Evolutionary conservation across 2,113 vertebrate species (phyloP).

Genomic region (Neopipo cinnamomea): DNA sequence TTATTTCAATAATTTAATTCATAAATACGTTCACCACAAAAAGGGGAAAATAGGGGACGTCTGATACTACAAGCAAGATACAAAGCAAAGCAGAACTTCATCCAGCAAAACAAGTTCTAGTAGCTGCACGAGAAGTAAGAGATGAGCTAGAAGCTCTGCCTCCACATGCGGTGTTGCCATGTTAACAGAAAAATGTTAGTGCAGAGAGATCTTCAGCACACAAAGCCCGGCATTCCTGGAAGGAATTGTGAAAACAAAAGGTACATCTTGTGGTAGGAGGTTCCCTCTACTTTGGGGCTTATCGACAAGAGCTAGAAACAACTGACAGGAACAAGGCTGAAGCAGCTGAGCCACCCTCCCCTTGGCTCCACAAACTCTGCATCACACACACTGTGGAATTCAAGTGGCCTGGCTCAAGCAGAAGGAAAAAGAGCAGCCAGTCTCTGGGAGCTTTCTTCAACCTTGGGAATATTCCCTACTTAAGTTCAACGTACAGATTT

Average conservation of each 20-base stretch:
- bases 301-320: neutral
- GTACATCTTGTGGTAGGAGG: neutral
- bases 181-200: neutral
- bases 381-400: rapidly evolving
- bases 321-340: neutral
- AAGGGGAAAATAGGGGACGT: neutral
- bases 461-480: neutral
- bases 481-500: neutral
- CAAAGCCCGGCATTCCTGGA: neutral
- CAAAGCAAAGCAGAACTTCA: neutral
- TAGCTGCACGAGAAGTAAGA: neutral
- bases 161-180: neutral
- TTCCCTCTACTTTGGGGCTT: neutral
- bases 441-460: neutral
- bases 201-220: neutral
- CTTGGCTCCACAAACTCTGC: neutral
- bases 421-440: neutral
- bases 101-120: neutral
- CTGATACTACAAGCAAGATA: neutral
- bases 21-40: neutral
- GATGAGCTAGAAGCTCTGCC: neutral
- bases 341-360: neutral
- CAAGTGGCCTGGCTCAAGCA: neutral
- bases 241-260: neutral
- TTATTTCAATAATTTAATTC: neutral